Base-by-base conservation (phyloP, 2,113 vertebrate genomes). In the Notechis scutatus region DNA sequence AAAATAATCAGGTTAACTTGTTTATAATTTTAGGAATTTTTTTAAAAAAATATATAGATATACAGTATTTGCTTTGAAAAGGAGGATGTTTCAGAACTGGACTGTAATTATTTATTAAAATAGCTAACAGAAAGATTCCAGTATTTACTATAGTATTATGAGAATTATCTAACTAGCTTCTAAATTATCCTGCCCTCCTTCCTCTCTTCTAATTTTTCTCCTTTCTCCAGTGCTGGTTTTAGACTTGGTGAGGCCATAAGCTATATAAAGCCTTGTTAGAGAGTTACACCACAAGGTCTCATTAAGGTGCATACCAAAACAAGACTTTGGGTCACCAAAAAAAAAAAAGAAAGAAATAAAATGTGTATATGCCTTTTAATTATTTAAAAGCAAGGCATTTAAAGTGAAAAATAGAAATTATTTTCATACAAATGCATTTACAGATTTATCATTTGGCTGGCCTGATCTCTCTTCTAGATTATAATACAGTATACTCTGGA, bases 1-100 rank as follows among this genome's bases (percentile, higher is more conserved):
- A 85, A 91, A 91, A 7, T 85, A 90, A 92, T 90, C 92, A 85
- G 24, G 42, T n/a, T 50, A 59, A 90, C 26, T 85, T 85, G 92
- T 86, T 39, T 34, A 69, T 50, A 90, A 85, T 90, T 50, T 5
- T 59, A 42, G 0, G 2, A 42, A 14, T 15, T 45, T 15, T 29
- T 90, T 5, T 1, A 20, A 24, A 23, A 45, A 59, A 34, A 26
- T 85, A 85, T 85, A 92, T 85, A 92, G 88, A 12, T 20, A 39
- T n/a, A 24, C 15, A 47, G 14, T 85, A 45, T 85, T 74, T 89
- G 18, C 15, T 81, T 90, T 89, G 24, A 26, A 34, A 64, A 29
- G 50, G 8, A 0, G 6, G 34, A 21, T 74, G 69, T 85, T 57
- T 56, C 85, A 45, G 55, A 90, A 90, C 3, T 45, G 1, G 20